Base-by-base conservation (phyloP, 2,113 vertebrate species). In the Pseudolaguvia tuberculata region DNA sequence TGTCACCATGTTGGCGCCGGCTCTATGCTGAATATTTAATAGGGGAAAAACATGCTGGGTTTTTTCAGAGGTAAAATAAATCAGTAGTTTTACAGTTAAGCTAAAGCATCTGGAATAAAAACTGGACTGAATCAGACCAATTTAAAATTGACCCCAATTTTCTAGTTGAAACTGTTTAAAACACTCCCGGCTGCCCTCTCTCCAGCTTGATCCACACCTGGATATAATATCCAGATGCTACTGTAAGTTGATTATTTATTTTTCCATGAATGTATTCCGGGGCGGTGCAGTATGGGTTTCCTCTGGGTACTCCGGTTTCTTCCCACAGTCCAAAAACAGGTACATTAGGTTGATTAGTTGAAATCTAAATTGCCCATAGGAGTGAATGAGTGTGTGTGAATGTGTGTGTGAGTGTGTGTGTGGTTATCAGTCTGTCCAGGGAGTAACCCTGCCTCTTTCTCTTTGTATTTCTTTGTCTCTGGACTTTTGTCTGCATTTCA, bases 141-240 rank as follows among this genome's bases (percentile, higher is more conserved):
- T 45, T 65, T 47, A 3, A 47, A 45, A 21, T 12, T 42, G 31
- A 56, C 31, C 67, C 50, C 48, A n/a, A 51, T 31, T 39, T 53
- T 53, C 48, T 53, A 35, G 4, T 14, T 53, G 48, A 29, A 39
- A 39, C 1, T 31, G 18, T 53, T 27, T 21, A 70, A 52, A 11
- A 53, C 47, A 56, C 10, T 17, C 20, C 21, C 5, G 29, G 50
- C 18, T 51, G 27, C 18, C 48, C 2, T 25, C 62, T 65, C 62
- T 1, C 42, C 35, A 21, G 59, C 59, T 21, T 47, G 23, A 25
- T 21, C n/a, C 25, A 55, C 68, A 70, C 68, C 68, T 70, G 68
- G 51, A 35, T 70, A 18, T 31, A 70, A 70, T 70, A 70, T 70
- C 17, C 68, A 15, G 18, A 53, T 2, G 50, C 67, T 70, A 70